Evolutionary conservation across 2,113 vertebrate genomes (phyloP).

Genomic region (Emberiza fucata): DNA sequence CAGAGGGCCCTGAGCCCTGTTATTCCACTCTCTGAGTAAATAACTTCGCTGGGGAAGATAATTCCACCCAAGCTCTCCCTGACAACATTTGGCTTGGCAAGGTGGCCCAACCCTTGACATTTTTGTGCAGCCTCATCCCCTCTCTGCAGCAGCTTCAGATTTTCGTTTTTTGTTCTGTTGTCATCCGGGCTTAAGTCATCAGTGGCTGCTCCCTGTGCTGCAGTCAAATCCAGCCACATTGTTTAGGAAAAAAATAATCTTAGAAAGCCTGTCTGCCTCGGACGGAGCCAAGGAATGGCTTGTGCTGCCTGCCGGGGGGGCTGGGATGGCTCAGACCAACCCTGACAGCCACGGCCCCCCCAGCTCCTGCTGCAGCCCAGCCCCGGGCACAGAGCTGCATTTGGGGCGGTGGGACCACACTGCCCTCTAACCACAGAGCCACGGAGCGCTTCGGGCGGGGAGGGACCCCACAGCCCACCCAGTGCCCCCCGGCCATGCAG

Average conservation of each 20-base stretch:
- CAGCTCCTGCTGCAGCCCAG: not conserved
- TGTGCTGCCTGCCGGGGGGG: not conserved
- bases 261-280: not conserved
- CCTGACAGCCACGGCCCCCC: not conserved
- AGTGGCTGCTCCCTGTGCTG: not conserved
- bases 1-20: not conserved
- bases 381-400: not conserved
- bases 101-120: not conserved
- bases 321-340: not conserved
- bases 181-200: not conserved
- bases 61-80: not conserved
- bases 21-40: not conserved
- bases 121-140: not conserved
- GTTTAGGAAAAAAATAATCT: not conserved
- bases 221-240: not conserved
- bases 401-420: rapidly evolving
- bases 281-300: not conserved
- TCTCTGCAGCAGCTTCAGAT: not conserved
- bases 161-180: not conserved
- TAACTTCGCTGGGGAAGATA: not conserved
- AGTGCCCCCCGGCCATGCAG: too few species aligned
- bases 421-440: too few species aligned
- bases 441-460: rapidly evolving
- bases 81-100: not conserved
- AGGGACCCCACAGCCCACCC: rapidly evolving